Percentiles rank a stretch among this genome's conserved stretches.
These are phyloP conservation scores for Laspeyria flexula DNA, from an alignment of 2,888 invertebrate genomes.

Conservation along the genomic window DNA sequence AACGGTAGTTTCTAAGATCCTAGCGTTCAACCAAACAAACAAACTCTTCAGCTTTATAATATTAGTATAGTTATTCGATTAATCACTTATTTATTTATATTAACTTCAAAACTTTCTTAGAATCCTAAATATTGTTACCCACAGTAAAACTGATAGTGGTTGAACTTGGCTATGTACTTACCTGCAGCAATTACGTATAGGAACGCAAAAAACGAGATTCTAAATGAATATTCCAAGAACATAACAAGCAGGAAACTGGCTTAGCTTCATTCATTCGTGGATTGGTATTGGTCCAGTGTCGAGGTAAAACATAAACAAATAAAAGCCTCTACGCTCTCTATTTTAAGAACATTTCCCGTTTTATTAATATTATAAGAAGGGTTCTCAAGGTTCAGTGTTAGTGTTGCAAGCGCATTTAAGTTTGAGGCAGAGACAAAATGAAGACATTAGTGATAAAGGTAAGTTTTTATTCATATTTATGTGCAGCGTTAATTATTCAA, in stretches of 20 bases:
- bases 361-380: background rate
- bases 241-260: conserved; percentile 33
- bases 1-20: too few species aligned
- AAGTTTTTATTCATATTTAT: background rate
- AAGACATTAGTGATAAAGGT: background rate
- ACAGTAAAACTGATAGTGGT: conserved; percentile 1
- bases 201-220: conserved; percentile 5
- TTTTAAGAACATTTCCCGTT: background rate
- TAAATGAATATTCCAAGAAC: conserved; percentile 27
- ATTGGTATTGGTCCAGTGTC: conserved; percentile 8
- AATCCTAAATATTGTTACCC: background rate
- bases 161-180: conserved; percentile 6
- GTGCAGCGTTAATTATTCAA: too few species aligned
- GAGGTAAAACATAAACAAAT: conserved; percentile 8
- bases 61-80: too few species aligned
- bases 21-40: too few species aligned
- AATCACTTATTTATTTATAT: too few species aligned
- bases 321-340: background rate
- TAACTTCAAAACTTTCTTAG: too few species aligned
- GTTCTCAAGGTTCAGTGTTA: background rate
- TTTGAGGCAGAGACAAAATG: background rate
- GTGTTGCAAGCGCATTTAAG: background rate
- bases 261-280: conserved; percentile 28
- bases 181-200: conserved; percentile 1
- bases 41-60: too few species aligned